Evolutionary conservation across 92 coral and sea anemone species (phyloP).

Genomic region (Pocillopora grandis): DNA sequence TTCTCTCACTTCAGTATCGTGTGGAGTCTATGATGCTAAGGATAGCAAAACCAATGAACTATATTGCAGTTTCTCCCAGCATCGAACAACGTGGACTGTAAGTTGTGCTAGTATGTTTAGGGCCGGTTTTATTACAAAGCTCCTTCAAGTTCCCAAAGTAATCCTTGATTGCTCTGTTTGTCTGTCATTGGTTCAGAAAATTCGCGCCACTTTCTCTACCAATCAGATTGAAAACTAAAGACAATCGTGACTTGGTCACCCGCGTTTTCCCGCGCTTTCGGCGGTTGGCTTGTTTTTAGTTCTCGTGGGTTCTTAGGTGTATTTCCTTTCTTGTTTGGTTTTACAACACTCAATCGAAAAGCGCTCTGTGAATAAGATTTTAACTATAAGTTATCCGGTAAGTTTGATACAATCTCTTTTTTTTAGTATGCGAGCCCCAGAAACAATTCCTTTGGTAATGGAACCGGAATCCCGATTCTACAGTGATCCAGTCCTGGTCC

Average conservation of each 20-base stretch:
- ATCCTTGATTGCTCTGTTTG: not conserved
- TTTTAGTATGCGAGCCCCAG: slow-evolving; percentile 95
- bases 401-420: not conserved
- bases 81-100: slow-evolving; percentile 87
- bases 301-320: too few species aligned
- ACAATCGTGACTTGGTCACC: too few species aligned
- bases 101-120: slow-evolving; percentile 1
- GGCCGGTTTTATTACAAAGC: not conserved
- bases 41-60: slow-evolving; percentile 95
- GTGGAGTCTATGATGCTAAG: slow-evolving; percentile 99
- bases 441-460: slow-evolving; percentile 88
- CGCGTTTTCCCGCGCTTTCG: too few species aligned
- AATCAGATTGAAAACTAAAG: too few species aligned
- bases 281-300: too few species aligned
- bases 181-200: too few species aligned
- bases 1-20: slow-evolving; percentile 67
- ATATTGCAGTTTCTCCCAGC: slow-evolving; percentile 92
- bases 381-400: not conserved
- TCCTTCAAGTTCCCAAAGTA: not conserved
- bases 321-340: not conserved
- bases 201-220: too few species aligned
- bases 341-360: not conserved
- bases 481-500: slow-evolving; percentile 90
- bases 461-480: slow-evolving; percentile 99
- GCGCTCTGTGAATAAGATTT: not conserved